Evolutionary conservation across 1,140 invertebrate species (phyloP), one percentile per base, ranked within the genome.

Genomic region (Halictus rubicundus): DNA sequence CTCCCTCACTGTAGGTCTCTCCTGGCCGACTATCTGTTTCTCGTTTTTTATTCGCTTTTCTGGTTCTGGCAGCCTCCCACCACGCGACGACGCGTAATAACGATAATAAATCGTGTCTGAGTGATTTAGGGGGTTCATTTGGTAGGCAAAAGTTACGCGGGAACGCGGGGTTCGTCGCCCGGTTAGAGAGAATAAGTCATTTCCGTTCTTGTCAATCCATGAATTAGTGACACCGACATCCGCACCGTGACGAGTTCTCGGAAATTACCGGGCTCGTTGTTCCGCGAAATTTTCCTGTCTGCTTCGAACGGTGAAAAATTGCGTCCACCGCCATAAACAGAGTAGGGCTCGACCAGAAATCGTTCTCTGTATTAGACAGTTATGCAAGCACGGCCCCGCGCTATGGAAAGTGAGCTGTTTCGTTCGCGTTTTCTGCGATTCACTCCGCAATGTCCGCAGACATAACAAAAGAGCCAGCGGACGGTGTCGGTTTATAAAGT

Each of bases 71-170:
- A 32, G 69, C 19, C 61, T 66, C 78, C 70, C 70, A 65, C 68
- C 74, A 25, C 54, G 77, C 81, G 68, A 74, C 71, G 78, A 83
- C 71, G 81, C 78, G 81, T 70, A 83, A 83, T 83, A 83, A 83
- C 78, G 71, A 83, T 80, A 80, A 83, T 82, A 82, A 82, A 82
- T 82, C 80, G 80, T 63, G 37, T 23, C 63, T 46, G 78, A 83
- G 78, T 83, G 81, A 83, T 83, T 83, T 83, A 83, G 57, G 42
- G 42, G 68, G 72, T 80, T 74, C 77, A 80, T 82, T 82, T 80
- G 57, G 59, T 65, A 23, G 72, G 46, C 32, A 52, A 71, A 81
- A 78, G n/a, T 81, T 78, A 39, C 46, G 23, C 59, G 49, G 46
- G 27, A 27, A 71, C 49, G 9, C 21, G 19, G 37, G 25, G 25